These are phyloP conservation scores for Etheostoma perlongum DNA, from an alignment of 2,797 vertebrate genomes.

Conservation along the genomic window DNA sequence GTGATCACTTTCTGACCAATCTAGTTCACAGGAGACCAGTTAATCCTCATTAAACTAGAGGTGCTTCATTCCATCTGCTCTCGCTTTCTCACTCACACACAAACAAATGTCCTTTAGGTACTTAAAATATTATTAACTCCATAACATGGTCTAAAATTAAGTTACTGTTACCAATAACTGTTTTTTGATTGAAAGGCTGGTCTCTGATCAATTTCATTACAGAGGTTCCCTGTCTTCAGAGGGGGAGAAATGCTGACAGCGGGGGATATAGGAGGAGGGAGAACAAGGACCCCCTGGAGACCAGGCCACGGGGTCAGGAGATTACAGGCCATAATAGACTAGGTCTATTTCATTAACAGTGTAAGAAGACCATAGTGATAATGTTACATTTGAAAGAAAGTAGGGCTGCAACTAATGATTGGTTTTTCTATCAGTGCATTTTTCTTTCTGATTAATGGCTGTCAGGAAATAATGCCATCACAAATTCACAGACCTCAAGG, in stretches of 20 bases:
- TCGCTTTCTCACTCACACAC: slow-evolving; percentile 22
- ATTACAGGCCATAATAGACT: slow-evolving; percentile 45
- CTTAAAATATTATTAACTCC: background rate
- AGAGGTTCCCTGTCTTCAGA: slow-evolving; percentile 32
- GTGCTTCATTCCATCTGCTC: slow-evolving; percentile 42
- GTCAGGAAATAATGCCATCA: background rate
- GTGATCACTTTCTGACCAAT: slow-evolving; percentile 33
- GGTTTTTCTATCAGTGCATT: background rate
- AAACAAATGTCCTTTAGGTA: background rate
- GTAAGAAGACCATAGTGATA: slow-evolving; percentile 36
- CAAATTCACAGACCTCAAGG: background rate
- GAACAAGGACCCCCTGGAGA: slow-evolving; percentile 54
- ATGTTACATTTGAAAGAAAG: slow-evolving; percentile 25
- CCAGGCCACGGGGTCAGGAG: slow-evolving; percentile 52
- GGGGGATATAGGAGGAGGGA: slow-evolving; percentile 35
- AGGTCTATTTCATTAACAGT: slow-evolving; percentile 9
- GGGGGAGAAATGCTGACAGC: slow-evolving; percentile 44
- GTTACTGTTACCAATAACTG: background rate
- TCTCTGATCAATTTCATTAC: slow-evolving; percentile 55
- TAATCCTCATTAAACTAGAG: slow-evolving; percentile 66
- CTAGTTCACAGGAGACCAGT: slow-evolving; percentile 39
- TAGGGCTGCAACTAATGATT: background rate
- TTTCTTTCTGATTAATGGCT: background rate
- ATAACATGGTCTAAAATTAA: background rate
- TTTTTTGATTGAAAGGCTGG: slow-evolving; percentile 26